A percentile compares a stretch with the other conserved stretches of the same genome.
Conservation (phyloP, 2,888 invertebrate species). For the Ennomos erosarius region DNA sequence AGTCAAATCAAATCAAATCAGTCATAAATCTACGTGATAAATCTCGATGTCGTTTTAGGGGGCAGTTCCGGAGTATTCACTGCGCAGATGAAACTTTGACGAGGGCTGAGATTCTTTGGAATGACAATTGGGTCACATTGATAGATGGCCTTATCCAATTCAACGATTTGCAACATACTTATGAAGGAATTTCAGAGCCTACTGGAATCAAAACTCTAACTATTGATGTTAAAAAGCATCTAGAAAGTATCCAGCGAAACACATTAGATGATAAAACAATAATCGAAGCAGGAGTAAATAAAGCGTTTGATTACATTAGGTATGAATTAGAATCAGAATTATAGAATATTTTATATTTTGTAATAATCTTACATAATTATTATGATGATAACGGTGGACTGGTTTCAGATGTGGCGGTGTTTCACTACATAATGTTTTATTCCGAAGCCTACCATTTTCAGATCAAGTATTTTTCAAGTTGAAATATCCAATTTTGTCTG, state of each 20-base stretch:
- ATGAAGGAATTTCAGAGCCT: conserved; percentile 87
- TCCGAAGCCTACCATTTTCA: too few relatives aligned
- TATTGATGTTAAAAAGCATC: conserved; percentile 48
- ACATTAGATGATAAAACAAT: conserved; percentile 26
- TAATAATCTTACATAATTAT: too few relatives aligned
- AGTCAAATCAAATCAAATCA: too few relatives aligned
- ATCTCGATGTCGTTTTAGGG: conserved; percentile 44
- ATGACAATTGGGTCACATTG: conserved; percentile 91
- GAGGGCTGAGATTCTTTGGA: conserved; percentile 83
- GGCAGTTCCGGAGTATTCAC: conserved; percentile 57
- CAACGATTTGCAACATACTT: conserved; percentile 86
- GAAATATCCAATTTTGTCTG: too few relatives aligned
- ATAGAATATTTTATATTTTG: too few relatives aligned
- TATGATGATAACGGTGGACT: too few relatives aligned
- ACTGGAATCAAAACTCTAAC: conserved; percentile 61
- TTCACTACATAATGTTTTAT: too few relatives aligned
- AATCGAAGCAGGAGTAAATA: conserved; percentile 43
- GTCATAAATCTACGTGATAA: too few relatives aligned
- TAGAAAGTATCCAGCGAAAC: conserved; percentile 11
- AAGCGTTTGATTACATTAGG: conserved; percentile 46
- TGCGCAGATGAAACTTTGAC: conserved; percentile 49
- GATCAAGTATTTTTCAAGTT: too few relatives aligned
- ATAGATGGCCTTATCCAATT: conserved; percentile 94
- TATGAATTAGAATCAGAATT: conserved; percentile 29
- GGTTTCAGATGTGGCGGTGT: too few relatives aligned